A percentile compares a stretch with the other conserved stretches of the same genome.
These are phyloP conservation scores for Perca schrenkii DNA, from an alignment of 2,113 vertebrate genomes.

Conservation along the genomic window DNA sequence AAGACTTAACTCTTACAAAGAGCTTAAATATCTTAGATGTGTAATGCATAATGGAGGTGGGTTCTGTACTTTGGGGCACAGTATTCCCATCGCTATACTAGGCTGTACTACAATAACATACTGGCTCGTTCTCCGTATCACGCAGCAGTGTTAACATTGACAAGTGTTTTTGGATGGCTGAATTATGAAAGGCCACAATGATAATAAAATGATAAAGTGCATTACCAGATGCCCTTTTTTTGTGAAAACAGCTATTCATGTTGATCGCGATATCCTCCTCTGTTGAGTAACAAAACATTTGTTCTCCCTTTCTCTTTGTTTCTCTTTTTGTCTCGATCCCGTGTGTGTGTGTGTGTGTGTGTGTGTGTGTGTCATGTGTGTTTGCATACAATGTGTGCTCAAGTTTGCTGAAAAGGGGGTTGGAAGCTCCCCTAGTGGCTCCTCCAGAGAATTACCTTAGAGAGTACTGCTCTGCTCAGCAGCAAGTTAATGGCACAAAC, in stretches of 20 bases:
- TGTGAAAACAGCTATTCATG: not conserved
- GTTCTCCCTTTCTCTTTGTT: conserved; percentile 39
- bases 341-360: not conserved
- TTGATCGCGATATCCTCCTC: conserved; percentile 21
- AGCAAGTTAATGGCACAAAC: conserved; percentile 74
- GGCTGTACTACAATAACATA: conserved; percentile 64
- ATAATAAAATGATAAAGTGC: conserved; percentile 26
- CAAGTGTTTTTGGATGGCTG: conserved; percentile 21
- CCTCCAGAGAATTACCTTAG: conserved; percentile 76
- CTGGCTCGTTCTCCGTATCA: conserved; percentile 48
- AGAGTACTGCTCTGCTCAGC: conserved; percentile 66
- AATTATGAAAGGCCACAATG: conserved; percentile 13
- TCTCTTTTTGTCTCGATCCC: conserved; percentile 36
- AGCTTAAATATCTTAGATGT: conserved; percentile 87
- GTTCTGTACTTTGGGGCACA: conserved; percentile 74
- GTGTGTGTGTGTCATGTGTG: conserved; percentile 11
- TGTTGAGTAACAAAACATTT: conserved; percentile 32
- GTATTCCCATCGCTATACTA: conserved; percentile 69
- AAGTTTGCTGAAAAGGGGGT: conserved; percentile 71
- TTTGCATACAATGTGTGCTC: conserved; percentile 48
- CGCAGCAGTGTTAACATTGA: conserved; percentile 55
- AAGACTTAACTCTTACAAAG: conserved; percentile 83
- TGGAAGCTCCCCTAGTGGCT: conserved; percentile 84
- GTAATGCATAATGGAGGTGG: conserved; percentile 84
- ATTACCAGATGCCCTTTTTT: not conserved